Evolutionary conservation across 1,140 invertebrate species (phyloP).

Genomic region (Ostrea edulis): DNA sequence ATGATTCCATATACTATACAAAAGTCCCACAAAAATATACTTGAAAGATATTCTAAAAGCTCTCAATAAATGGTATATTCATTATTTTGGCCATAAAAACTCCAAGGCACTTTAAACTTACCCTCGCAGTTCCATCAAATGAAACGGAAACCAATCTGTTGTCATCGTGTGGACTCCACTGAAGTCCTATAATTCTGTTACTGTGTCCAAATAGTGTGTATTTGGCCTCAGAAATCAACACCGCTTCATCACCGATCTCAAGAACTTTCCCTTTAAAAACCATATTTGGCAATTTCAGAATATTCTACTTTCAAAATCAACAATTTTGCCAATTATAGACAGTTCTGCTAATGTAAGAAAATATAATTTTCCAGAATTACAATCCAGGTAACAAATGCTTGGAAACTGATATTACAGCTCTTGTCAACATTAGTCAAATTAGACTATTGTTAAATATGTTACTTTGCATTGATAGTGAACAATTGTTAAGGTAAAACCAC

Average conservation of each 20-base stretch:
- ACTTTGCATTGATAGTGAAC: too few relatives aligned
- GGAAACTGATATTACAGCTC: not conserved
- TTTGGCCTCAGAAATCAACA: slow-evolving; percentile 65
- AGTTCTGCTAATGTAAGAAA: not conserved
- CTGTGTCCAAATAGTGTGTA: slow-evolving; percentile 83
- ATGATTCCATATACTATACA: too few relatives aligned
- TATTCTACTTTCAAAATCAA: too few relatives aligned
- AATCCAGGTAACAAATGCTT: too few relatives aligned
- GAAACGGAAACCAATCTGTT: slow-evolving; percentile 85
- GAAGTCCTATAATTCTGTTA: slow-evolving; percentile 82
- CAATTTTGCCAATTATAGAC: too few relatives aligned
- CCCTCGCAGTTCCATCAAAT: slow-evolving; percentile 85
- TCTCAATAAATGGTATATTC: too few relatives aligned
- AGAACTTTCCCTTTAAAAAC: not conserved
- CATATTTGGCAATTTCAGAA: not conserved
- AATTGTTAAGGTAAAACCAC: too few relatives aligned
- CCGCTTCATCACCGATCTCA: slow-evolving; percentile 46
- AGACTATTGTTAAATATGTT: too few relatives aligned
- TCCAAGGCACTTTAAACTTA: slow-evolving; percentile 73
- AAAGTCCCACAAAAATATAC: too few relatives aligned
- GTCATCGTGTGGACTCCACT: slow-evolving; percentile 87
- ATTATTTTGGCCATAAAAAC: too few relatives aligned
- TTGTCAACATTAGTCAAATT: too few relatives aligned
- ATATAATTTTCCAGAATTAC: not conserved
- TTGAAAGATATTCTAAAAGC: too few relatives aligned